Percentiles rank a stretch among this genome's conserved stretches.
Evolutionary conservation across 2,113 vertebrate species (phyloP).

Genomic region (Nesoenas mayeri): DNA sequence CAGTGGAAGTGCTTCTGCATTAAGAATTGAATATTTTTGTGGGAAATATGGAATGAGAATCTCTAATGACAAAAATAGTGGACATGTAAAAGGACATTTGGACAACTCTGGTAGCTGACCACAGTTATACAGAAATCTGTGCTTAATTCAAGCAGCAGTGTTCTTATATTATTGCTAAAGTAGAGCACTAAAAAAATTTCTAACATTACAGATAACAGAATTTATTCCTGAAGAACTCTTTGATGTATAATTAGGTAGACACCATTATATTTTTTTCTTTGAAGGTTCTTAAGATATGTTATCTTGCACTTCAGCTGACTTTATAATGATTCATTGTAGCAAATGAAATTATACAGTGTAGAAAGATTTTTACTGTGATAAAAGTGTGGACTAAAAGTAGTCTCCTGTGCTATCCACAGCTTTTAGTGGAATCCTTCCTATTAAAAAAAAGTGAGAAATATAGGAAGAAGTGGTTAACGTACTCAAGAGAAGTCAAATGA

Average conservation of each 20-base stretch:
- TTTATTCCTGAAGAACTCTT: constrained; percentile 59
- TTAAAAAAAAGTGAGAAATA: not conserved
- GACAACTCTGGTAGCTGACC: constrained; percentile 16
- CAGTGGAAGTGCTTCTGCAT: constrained; percentile 14
- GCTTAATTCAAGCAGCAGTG: constrained; percentile 52
- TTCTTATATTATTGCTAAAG: constrained; percentile 43
- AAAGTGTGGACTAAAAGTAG: not conserved
- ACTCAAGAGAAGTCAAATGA: not conserved
- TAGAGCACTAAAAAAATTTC: constrained; percentile 37
- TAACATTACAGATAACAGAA: constrained; percentile 51
- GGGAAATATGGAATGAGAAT: constrained; percentile 24
- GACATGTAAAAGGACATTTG: constrained; percentile 40
- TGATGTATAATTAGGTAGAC: constrained; percentile 76
- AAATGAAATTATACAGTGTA: constrained; percentile 31
- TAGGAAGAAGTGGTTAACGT: not conserved
- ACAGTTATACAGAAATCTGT: constrained; percentile 28
- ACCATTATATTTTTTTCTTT: constrained; percentile 43
- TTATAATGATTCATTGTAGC: constrained; percentile 62
- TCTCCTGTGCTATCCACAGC: not conserved
- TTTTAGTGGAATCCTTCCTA: not conserved
- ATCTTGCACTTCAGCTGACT: constrained; percentile 62
- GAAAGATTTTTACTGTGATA: constrained; percentile 19
- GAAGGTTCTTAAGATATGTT: constrained; percentile 67
- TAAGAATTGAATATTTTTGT: constrained; percentile 13
- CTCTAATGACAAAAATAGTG: constrained; percentile 5